These are phyloP conservation scores for Molossus molossus DNA, from an alignment of 2,797 vertebrate species.

Conservation along the genomic window DNA sequence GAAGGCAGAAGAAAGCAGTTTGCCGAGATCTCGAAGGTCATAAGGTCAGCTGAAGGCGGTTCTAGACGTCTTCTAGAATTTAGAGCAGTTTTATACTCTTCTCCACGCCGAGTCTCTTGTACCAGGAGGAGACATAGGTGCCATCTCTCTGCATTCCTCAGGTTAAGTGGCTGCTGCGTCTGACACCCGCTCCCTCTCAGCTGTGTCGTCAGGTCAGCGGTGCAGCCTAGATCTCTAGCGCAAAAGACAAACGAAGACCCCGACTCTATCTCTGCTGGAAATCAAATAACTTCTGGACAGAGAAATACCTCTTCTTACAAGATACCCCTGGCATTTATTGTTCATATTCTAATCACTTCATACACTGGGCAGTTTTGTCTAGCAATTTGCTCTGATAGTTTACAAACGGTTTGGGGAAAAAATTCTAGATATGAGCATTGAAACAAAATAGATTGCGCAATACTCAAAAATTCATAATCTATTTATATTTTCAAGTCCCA, in stretches of 20 bases:
- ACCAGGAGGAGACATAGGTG: not conserved
- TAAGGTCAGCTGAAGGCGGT: not conserved
- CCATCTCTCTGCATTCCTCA: not conserved
- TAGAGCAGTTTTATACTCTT: not conserved
- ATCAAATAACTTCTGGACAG: not conserved
- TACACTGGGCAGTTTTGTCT: not conserved
- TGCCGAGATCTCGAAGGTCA: not conserved
- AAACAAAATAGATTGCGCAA: not conserved
- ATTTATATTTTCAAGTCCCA: not conserved
- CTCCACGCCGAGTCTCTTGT: not conserved
- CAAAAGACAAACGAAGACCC: not conserved
- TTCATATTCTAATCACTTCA: not conserved
- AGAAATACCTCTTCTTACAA: not conserved
- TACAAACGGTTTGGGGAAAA: not conserved
- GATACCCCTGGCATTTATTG: not conserved
- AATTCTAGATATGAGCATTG: not conserved
- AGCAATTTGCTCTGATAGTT: not conserved
- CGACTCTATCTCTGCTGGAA: not conserved
- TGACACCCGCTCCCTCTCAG: not conserved
- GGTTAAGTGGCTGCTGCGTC: not conserved
- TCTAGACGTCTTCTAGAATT: not conserved
- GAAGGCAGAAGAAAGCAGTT: not conserved
- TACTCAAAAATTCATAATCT: not conserved
- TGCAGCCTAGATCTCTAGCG: not conserved
- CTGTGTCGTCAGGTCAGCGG: not conserved